These are phyloP conservation scores for Taenioides sp. DNA, from an alignment of 2,797 vertebrate species.

Conservation along the genomic window DNA sequence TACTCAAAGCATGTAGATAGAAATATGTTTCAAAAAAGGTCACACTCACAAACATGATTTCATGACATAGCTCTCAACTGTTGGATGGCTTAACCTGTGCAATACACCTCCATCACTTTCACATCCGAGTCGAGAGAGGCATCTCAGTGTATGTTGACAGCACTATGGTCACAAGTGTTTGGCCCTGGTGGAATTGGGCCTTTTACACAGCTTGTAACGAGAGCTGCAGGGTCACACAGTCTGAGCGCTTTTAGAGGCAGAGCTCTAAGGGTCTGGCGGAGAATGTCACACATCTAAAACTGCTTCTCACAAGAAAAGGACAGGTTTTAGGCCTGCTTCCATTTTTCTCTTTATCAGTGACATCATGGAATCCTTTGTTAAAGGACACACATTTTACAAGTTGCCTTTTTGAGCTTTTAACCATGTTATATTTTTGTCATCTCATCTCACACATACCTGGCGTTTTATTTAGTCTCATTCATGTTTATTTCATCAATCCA, in stretches of 20 bases:
- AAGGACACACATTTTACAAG: not conserved
- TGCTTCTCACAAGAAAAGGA: constrained; percentile 6
- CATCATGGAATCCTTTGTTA: not conserved
- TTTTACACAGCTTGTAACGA: constrained; percentile 39
- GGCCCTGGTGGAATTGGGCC: constrained; percentile 30
- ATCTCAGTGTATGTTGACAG: not conserved
- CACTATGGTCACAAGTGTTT: constrained; percentile 11
- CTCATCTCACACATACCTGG: too few species aligned
- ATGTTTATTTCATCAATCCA: too few species aligned
- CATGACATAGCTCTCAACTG: not conserved
- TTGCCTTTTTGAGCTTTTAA: too few species aligned
- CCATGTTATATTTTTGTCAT: too few species aligned
- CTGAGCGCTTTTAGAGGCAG: constrained; percentile 7
- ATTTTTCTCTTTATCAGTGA: not conserved
- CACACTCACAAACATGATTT: not conserved
- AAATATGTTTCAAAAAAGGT: too few species aligned
- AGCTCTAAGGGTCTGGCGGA: constrained; percentile 32
- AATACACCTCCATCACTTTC: not conserved
- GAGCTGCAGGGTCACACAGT: constrained; percentile 16
- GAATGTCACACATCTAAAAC: constrained; percentile 29
- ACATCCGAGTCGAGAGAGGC: not conserved
- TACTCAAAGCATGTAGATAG: too few species aligned
- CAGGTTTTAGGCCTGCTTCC: not conserved
- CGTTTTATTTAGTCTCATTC: too few species aligned
- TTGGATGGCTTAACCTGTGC: not conserved